A percentile compares a stretch with the other conserved stretches of the same genome.
Evolutionary conservation across 64 coral and sea anemone species (phyloP).

Genomic region (Stichodactyla mertensii): DNA sequence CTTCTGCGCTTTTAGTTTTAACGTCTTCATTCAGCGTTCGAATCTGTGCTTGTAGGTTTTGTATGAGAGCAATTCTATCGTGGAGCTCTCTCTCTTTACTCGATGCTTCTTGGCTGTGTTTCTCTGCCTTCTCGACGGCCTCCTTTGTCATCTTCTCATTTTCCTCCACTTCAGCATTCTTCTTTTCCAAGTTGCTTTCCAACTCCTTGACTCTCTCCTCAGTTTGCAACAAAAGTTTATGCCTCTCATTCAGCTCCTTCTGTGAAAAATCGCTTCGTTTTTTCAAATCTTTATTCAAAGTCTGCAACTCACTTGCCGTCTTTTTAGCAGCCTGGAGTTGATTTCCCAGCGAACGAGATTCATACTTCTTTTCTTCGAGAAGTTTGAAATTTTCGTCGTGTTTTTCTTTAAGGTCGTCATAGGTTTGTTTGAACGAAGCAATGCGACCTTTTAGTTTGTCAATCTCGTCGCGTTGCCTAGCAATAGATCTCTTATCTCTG

Average conservation of each 20-base stretch:
- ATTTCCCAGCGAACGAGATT: not conserved
- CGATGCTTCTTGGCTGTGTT: slow-evolving; percentile 9
- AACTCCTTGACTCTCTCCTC: slow-evolving; percentile 4
- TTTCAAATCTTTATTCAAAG: slow-evolving; percentile 19
- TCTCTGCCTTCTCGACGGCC: slow-evolving; percentile 6
- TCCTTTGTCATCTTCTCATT: not conserved
- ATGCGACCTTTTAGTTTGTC: slow-evolving; percentile 1
- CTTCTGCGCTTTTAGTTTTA: not conserved
- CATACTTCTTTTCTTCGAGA: slow-evolving; percentile 10
- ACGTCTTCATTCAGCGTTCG: not conserved
- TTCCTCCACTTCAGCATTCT: not conserved
- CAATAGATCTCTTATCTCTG: slow-evolving; percentile 12
- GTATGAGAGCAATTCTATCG: slow-evolving; percentile 6
- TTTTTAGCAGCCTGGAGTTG: not conserved
- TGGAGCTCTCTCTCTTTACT: slow-evolving; percentile 14
- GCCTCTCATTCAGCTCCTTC: slow-evolving; percentile 16
- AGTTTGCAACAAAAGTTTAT: slow-evolving; percentile 2
- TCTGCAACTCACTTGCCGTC: not conserved
- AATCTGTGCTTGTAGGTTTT: slow-evolving; percentile 4
- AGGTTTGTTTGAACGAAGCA: slow-evolving; percentile 2
- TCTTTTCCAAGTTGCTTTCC: slow-evolving; percentile 4
- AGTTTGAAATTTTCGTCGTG: slow-evolving; percentile 18
- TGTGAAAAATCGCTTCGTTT: slow-evolving; percentile 24
- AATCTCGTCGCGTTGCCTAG: slow-evolving; percentile 18
- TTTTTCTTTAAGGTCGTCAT: slow-evolving; percentile 20